Percentiles rank a stretch among this genome's conserved stretches.
Evolutionary conservation across 2,888 invertebrate genomes (phyloP).

Genomic region (Ischnus inquisitorius): DNA sequence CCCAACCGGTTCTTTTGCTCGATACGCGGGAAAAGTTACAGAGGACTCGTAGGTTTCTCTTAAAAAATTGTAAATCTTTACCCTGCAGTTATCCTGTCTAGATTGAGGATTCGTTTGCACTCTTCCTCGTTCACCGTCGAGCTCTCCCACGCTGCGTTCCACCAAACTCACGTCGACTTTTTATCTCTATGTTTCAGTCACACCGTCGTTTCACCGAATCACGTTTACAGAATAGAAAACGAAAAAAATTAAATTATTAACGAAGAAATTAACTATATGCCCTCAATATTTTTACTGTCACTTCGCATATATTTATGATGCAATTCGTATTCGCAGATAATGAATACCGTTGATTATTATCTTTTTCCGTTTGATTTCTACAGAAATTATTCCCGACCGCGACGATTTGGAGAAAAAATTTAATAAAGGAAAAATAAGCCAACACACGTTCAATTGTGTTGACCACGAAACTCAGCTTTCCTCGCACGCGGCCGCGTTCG

Average conservation of each 20-base stretch:
- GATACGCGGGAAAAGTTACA: not conserved
- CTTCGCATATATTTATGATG: conserved; percentile 11
- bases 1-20: not conserved
- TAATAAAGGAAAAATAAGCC: not conserved
- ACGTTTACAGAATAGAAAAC: conserved; percentile 3
- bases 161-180: conserved; percentile 5
- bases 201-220: conserved; percentile 30
- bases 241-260: not conserved
- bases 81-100: conserved; percentile 43
- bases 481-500: conserved; percentile 76
- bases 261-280: not conserved
- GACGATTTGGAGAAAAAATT: not conserved
- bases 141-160: conserved; percentile 21
- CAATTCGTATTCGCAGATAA: not conserved
- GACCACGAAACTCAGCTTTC: conserved; percentile 26
- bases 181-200: conserved; percentile 11
- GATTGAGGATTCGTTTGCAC: conserved; percentile 9
- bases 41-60: not conserved
- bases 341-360: conserved; percentile 11
- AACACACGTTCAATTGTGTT: not conserved
- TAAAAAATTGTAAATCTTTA: conserved; percentile 29
- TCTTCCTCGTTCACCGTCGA: conserved; percentile 32
- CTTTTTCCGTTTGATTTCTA: not conserved
- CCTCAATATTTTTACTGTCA: conserved; percentile 12
- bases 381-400: not conserved